Base-by-base conservation (phyloP, 2,113 vertebrate species). In the Opisthocomus hoazin region DNA sequence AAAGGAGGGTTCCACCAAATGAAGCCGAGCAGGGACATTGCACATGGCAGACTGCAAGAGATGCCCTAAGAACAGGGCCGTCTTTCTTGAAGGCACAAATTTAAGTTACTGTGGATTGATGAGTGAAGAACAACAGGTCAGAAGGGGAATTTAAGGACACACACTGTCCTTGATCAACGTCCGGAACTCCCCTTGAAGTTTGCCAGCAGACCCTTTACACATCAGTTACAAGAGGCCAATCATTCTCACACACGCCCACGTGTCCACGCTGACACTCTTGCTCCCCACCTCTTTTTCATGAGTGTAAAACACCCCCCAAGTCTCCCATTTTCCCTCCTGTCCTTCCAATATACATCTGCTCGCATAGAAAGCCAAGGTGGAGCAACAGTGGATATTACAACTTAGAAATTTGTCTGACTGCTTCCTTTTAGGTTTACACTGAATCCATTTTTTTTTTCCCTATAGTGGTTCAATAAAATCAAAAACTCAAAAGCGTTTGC, bases 181-280 rank as follows among this genome's bases (percentile, higher is more conserved):
- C 69, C 91, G 84, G 76, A 96, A 68, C 57, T 79, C 53, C 18
- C 45, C 53, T 53, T 54, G 53, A 87, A 78, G 56, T 79, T 95
- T 75, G 50, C 57, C 39, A 81, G 79, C 37, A 81, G 75, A 68
- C 23, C 18, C 63, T 60, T 43, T 32, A 32, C 11, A 39, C 56
- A 58, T 4, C 32, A 26, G 36, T 78, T 65, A 43, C 26, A 79
- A 34, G 80, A 61, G 27, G 20, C 45, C 46, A 16, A 50, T 87
- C 43, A 15, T 21, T 15, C 81, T 32, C 39, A 36, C 11, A 6
- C 12, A 46, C 0, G 1, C 56, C 41, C 0, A 0, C 5, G 0
- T 16, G 16, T 17, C 41, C 53, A 37, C 48, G 12, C 18, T 26
- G n/a, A 81, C 30, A 18, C 58, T 34, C 63, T 37, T 1, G 3